Evolutionary conservation across 2,797 vertebrate species (phyloP).

Genomic region (Enteromius afrohamiltoni): DNA sequence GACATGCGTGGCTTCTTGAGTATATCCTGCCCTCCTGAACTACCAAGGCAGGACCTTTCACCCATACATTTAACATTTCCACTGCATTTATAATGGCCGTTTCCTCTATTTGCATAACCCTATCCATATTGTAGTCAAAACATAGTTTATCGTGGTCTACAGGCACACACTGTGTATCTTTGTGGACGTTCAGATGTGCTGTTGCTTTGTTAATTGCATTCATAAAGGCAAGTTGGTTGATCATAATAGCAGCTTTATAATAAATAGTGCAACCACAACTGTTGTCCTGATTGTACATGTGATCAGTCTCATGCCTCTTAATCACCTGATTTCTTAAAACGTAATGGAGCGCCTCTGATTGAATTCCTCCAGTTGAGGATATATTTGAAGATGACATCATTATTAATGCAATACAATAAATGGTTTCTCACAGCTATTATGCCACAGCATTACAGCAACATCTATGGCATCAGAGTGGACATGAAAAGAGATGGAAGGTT

Average conservation of each 20-base stretch:
- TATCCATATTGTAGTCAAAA: background rate
- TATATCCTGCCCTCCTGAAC: constrained; percentile 17
- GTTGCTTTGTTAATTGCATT: constrained; percentile 53
- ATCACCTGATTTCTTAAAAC: constrained; percentile 24
- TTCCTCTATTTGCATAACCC: background rate
- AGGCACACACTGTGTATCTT: constrained; percentile 12
- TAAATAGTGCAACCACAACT: constrained; percentile 51
- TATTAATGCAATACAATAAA: background rate
- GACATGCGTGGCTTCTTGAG: constrained; percentile 43
- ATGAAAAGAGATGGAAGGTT: background rate
- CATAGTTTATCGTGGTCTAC: background rate
- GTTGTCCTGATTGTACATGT: constrained; percentile 49
- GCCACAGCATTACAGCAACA: background rate
- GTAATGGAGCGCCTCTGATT: background rate
- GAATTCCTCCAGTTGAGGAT: background rate
- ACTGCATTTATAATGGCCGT: background rate
- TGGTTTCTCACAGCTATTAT: constrained; percentile 19
- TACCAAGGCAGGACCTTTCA: background rate
- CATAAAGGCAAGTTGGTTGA: constrained; percentile 58
- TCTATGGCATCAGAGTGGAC: background rate
- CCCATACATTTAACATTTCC: background rate
- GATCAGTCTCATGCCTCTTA: constrained; percentile 12
- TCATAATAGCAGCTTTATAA: constrained; percentile 57
- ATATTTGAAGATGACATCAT: constrained; percentile 17
- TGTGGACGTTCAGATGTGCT: constrained; percentile 42